phyloP scores from a whole-genome alignment of 2,113 vertebrate species.

The Lagenorhynchus albirostris region DNA sequence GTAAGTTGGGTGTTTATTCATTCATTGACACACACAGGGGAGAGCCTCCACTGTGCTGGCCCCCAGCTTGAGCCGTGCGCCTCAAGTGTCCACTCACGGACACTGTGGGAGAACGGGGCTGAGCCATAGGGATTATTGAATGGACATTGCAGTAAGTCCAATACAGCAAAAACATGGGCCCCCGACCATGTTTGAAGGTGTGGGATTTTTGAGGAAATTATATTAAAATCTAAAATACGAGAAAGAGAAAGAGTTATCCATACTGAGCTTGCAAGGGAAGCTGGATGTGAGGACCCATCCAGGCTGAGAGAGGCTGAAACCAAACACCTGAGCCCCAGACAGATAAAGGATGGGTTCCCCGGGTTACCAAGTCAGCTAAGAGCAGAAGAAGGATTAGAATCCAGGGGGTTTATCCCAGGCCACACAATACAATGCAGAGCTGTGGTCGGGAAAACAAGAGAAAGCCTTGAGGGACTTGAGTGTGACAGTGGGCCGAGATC shows the following conservation, averaged over 20 bases:
- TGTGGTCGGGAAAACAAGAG: background rate
- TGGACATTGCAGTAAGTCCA: background rate
- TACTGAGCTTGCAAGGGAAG: background rate
- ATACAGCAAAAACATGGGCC: background rate
- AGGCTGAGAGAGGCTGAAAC: background rate
- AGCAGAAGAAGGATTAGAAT: too few relatives aligned
- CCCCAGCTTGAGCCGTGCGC: background rate
- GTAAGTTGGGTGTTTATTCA: background rate
- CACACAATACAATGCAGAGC: background rate
- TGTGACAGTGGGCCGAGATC: background rate
- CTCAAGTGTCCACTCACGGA: background rate
- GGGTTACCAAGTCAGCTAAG: background rate
- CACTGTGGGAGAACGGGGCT: background rate
- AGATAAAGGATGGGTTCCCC: background rate
- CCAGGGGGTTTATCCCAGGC: background rate
- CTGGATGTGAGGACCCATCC: background rate
- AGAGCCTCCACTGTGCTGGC: background rate
- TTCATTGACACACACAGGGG: background rate
- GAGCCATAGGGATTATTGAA: background rate
- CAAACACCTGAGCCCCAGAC: background rate
- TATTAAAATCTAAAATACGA: conserved; percentile 3
- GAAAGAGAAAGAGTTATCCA: background rate
- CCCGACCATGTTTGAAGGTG: background rate
- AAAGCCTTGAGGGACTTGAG: background rate
- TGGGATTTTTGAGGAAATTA: background rate